These are phyloP conservation scores for Murina feae DNA, from an alignment of 2,113 vertebrate species.

Conservation along the genomic window DNA sequence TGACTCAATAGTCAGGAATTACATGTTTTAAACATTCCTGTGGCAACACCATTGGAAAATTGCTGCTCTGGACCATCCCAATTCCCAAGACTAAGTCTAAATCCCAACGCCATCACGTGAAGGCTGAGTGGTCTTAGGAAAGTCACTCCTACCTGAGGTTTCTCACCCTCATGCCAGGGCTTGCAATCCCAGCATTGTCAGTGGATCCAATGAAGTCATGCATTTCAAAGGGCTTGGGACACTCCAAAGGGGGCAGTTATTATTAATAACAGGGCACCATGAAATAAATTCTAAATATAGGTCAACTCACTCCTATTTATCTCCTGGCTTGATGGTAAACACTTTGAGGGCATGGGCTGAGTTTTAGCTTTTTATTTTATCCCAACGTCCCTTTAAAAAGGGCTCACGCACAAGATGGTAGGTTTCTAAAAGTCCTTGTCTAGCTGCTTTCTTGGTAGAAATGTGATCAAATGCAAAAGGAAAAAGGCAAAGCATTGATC, in stretches of 20 bases:
- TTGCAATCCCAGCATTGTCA: slow-evolving; percentile 46
- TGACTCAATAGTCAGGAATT: neutral
- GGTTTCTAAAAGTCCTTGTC: slow-evolving; percentile 27
- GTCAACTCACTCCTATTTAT: slow-evolving; percentile 50
- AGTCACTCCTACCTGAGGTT: slow-evolving; percentile 9
- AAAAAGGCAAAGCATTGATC: neutral
- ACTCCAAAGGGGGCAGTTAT: slow-evolving; percentile 67
- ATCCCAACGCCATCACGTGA: neutral
- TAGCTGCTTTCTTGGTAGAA: neutral
- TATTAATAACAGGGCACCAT: slow-evolving; percentile 68
- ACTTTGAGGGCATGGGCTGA: slow-evolving; percentile 34
- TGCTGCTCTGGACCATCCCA: neutral
- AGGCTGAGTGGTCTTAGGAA: neutral
- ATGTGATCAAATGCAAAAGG: slow-evolving; percentile 31
- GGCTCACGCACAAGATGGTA: neutral
- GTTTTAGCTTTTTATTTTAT: slow-evolving; percentile 52
- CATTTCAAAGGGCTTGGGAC: slow-evolving; percentile 61
- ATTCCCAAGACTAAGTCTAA: neutral
- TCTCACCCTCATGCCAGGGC: slow-evolving; percentile 33
- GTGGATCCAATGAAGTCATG: slow-evolving; percentile 60
- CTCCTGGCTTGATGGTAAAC: slow-evolving; percentile 51
- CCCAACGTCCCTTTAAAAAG: slow-evolving; percentile 22
- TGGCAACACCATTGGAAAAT: neutral
- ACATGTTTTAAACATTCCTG: neutral
- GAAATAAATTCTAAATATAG: slow-evolving; percentile 74